Base-by-base conservation (phyloP, 2,888 invertebrate genomes). In the Chrysolina haemoptera region DNA sequence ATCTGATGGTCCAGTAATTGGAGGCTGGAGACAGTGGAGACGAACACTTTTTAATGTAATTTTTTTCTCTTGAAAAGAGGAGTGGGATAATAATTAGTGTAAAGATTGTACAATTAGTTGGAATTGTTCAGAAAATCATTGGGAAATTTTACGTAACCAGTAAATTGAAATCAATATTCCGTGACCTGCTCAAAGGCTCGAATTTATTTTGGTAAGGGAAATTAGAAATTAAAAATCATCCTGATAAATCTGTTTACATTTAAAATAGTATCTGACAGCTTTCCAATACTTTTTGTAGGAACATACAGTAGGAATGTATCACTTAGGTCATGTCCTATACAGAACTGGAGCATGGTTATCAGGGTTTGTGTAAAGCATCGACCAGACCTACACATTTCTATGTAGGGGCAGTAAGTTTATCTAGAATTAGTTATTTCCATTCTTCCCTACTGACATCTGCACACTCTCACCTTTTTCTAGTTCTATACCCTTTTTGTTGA, bases 311-410 rank as follows among this genome's bases (percentile, higher is more conserved):
- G 81, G 81, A 73, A 82, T 82, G 82, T 81, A 71, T 80, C 78
- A 59, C 67, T 73, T 62, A 76, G 76, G 79, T 76, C 81, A 96
- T 96, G 96, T 96, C 96, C 87, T 96, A 96, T 89, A 96, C 96
- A 87, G 96, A 96, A 90, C 90, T 96, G 85, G 96, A 96, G 90
- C 95, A 95, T 90, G 96, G 96, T 83, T 96, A 96, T 90, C 96
- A 96, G 91, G 96, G 94, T 85, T 90, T 95, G 87, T 92, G 93
- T 87, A 94, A 94, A 89, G 91, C 92, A 68, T n/a, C n/a, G n/a
- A 76, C 83, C 85, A 84, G 87, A 81, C 90, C 90, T 79, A 92
- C 92, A 77, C 91, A 93, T 85, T 94, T 94, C 89, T 94, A 93
- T 90, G 91, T 94, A 86, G 94, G 94, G 84, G 91, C 91, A 85